These are phyloP conservation scores for Eustalomyia histrio DNA, from an alignment of 2,888 invertebrate genomes.

Conservation along the genomic window DNA sequence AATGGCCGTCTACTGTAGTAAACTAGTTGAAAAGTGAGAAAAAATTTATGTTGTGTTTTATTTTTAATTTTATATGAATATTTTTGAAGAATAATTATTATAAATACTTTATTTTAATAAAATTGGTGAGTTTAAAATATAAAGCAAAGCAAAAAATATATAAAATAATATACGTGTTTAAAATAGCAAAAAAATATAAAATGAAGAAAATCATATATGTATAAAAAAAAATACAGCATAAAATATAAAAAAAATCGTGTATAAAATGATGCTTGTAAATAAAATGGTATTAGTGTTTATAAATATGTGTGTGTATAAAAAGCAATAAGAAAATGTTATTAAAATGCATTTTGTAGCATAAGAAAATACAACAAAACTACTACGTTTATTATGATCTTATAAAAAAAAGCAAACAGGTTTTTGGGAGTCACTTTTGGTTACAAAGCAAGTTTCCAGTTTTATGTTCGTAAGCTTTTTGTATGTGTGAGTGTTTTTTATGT, in stretches of 20 bases:
- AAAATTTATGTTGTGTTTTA: constrained; percentile 71
- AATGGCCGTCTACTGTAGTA: constrained; percentile 70
- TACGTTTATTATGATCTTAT: constrained; percentile 53
- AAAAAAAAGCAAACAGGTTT: constrained; percentile 69
- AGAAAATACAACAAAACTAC: constrained; percentile 43
- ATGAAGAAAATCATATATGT: constrained; percentile 53
- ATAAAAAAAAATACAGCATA: constrained; percentile 45
- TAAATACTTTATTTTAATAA: constrained; percentile 49
- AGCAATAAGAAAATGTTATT: constrained; percentile 38
- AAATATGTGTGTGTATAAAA: constrained; percentile 3
- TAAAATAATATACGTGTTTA: neutral
- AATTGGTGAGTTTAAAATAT: constrained; percentile 70
- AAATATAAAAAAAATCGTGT: constrained; percentile 9
- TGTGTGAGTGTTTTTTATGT: constrained; percentile 28
- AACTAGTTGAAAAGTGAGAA: constrained; percentile 64
- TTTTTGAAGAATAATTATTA: constrained; percentile 27
- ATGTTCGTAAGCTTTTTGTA: constrained; percentile 21
- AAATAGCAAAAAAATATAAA: constrained; percentile 39
- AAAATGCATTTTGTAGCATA: constrained; percentile 52
- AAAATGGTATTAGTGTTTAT: constrained; percentile 17
- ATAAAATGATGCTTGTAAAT: constrained; percentile 41
- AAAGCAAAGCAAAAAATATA: neutral
- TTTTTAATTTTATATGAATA: constrained; percentile 68
- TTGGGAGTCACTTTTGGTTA: constrained; percentile 67
- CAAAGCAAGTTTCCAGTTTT: constrained; percentile 59